These are phyloP conservation scores for Cistogaster globosa DNA, from an alignment of 2,888 invertebrate species.

Conservation along the genomic window DNA sequence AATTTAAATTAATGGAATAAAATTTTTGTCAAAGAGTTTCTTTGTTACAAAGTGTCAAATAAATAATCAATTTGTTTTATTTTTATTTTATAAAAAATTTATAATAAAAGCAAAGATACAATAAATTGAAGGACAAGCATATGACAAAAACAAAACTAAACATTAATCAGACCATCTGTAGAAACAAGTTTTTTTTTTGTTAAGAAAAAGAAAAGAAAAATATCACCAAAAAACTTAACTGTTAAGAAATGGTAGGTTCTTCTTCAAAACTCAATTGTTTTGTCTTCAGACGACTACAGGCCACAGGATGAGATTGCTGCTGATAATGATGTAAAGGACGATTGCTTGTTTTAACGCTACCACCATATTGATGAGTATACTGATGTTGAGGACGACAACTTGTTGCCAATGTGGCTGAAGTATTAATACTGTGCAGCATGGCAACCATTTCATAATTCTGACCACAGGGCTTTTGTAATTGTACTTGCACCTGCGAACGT, in stretches of 20 bases:
- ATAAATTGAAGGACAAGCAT: neutral
- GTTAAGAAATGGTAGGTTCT: slow-evolving; percentile 65
- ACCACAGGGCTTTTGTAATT: slow-evolving; percentile 77
- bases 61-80: neutral
- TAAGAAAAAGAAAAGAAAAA: slow-evolving; percentile 4
- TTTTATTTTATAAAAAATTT: neutral
- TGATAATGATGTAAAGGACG: slow-evolving; percentile 24
- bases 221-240: slow-evolving; percentile 8
- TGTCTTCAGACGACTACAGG: slow-evolving; percentile 73
- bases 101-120: neutral
- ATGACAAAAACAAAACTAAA: slow-evolving; percentile 4
- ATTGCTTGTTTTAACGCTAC: slow-evolving; percentile 1
- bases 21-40: slow-evolving; percentile 20
- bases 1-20: slow-evolving; percentile 51
- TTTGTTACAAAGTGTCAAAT: slow-evolving; percentile 23
- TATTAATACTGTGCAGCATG: slow-evolving; percentile 75
- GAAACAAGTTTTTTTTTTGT: neutral
- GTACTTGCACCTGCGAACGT: slow-evolving; percentile 75
- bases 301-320: slow-evolving; percentile 30
- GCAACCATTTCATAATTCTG: slow-evolving; percentile 78
- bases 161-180: neutral
- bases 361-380: neutral
- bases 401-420: slow-evolving; percentile 19
- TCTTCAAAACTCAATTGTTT: slow-evolving; percentile 81
- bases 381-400: slow-evolving; percentile 6